These are phyloP conservation scores for Drosophila miranda DNA, from an alignment of 1,140 invertebrate genomes.

Conservation along the genomic window DNA sequence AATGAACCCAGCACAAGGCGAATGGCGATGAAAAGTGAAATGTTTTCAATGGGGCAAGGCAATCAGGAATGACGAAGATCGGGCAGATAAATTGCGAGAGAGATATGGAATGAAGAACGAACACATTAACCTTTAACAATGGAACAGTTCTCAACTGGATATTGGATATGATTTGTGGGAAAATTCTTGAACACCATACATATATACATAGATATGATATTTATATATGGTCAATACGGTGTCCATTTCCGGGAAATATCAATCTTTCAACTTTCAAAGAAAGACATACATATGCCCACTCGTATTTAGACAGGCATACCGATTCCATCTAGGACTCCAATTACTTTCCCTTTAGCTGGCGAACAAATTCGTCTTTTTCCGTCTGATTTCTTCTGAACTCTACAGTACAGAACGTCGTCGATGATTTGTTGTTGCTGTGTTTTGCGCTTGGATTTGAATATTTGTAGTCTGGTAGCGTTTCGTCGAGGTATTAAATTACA, in stretches of 20 bases:
- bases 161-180: constrained; percentile 6
- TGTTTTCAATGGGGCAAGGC: constrained; percentile 51
- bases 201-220: background rate
- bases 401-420: background rate
- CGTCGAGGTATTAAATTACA: constrained; percentile 77
- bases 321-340: constrained; percentile 11
- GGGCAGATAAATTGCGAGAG: constrained; percentile 6
- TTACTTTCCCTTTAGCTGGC: constrained; percentile 12
- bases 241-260: constrained; percentile 5
- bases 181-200: background rate
- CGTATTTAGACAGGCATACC: constrained; percentile 1
- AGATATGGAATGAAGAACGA: constrained; percentile 27
- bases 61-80: constrained; percentile 37
- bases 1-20: constrained; percentile 36
- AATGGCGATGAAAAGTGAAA: constrained; percentile 54
- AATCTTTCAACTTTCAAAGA: no score
- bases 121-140: constrained; percentile 36
- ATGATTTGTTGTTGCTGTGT: constrained; percentile 38
- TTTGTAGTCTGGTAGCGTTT: constrained; percentile 64
- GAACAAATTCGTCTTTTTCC: constrained; percentile 16
- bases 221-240: no score
- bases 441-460: constrained; percentile 59
- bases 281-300: no score
- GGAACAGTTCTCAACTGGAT: constrained; percentile 10
- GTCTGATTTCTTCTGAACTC: constrained; percentile 15